Conservation (phyloP, 2,888 invertebrate genomes). For the Apotomis betuletana region DNA sequence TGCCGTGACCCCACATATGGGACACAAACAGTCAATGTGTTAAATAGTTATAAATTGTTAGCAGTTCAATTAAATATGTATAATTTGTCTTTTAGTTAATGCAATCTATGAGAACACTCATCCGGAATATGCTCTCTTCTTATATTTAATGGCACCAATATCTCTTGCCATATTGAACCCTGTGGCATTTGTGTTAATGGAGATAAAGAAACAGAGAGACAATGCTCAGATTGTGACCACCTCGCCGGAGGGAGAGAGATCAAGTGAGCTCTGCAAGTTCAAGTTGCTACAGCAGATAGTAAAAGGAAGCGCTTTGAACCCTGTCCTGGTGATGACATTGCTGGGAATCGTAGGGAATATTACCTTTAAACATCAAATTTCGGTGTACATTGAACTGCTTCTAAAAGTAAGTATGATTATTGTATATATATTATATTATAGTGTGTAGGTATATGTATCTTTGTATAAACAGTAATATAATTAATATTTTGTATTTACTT, state of each 20-base stretch:
- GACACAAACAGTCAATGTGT: no score
- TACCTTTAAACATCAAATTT: constrained; percentile 90
- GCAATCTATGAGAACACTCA: constrained; percentile 93
- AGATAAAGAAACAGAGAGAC: constrained; percentile 86
- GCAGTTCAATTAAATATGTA: neutral
- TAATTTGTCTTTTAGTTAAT: constrained; percentile 83
- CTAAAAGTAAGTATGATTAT: constrained; percentile 85
- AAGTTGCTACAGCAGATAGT: constrained; percentile 78
- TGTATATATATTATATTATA: no score
- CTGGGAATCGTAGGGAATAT: constrained; percentile 94
- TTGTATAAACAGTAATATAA: no score
- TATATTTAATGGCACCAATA: constrained; percentile 97
- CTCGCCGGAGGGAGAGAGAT: constrained; percentile 51
- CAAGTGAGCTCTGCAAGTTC: constrained; percentile 57
- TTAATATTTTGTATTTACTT: no score
- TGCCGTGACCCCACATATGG: no score
- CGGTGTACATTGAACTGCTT: constrained; percentile 88
- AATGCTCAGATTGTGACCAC: constrained; percentile 52
- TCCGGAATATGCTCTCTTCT: constrained; percentile 94
- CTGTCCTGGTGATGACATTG: constrained; percentile 96
- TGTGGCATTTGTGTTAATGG: constrained; percentile 94
- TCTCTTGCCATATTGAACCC: constrained; percentile 96
- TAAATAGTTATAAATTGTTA: neutral
- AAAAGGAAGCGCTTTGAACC: constrained; percentile 92
- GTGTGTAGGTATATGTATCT: no score